phyloP scores from a whole-genome alignment of 2,797 vertebrate species.

The Mionectes olivaceus region DNA sequence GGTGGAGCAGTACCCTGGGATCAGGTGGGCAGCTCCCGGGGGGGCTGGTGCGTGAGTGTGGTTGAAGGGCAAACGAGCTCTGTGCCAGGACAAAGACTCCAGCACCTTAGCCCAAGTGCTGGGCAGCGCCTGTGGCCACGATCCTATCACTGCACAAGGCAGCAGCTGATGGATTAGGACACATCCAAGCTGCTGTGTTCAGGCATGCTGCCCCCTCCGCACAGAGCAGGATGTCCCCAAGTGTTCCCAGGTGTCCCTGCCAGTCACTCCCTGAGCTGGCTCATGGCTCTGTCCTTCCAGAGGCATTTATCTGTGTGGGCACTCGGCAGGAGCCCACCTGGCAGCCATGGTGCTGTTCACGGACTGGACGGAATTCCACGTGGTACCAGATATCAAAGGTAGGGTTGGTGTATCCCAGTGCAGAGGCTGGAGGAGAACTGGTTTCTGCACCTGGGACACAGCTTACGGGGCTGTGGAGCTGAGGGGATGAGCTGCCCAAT shows the following conservation, averaged over 20 bases:
- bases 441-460: background rate
- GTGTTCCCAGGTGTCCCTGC: background rate
- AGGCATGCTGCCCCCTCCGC: rapidly evolving
- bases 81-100: rapidly evolving
- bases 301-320: constrained; percentile 91
- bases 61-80: background rate
- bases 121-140: background rate
- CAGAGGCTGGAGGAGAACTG: background rate
- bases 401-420: rapidly evolving
- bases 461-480: background rate
- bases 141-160: rapidly evolving
- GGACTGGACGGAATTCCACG: constrained; percentile 84
- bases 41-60: rapidly evolving
- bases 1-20: constrained; percentile 80
- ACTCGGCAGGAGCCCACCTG: constrained; percentile 94
- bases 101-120: rapidly evolving
- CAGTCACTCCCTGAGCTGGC: rapidly evolving
- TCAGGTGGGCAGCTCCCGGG: constrained; percentile 71
- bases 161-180: background rate
- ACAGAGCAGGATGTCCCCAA: rapidly evolving
- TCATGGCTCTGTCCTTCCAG: constrained; percentile 69
- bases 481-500: background rate
- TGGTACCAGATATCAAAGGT: constrained; percentile 90
- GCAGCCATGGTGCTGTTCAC: constrained; percentile 90
- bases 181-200: rapidly evolving